phyloP scores from a whole-genome alignment of 1,140 invertebrate species.

The Drosophila rhopaloa region DNA sequence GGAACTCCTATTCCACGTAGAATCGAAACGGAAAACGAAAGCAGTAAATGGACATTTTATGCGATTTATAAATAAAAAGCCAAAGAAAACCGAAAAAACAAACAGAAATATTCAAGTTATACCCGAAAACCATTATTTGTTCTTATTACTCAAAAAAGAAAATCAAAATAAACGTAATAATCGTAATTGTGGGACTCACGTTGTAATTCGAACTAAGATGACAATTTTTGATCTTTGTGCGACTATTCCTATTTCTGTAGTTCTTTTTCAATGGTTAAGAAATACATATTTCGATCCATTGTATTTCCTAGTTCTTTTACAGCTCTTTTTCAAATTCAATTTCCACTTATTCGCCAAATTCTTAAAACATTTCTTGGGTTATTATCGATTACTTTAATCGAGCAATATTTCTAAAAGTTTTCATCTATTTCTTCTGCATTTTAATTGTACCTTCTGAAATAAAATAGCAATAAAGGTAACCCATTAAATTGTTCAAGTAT shows the following conservation, averaged over 20 bases:
- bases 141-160: constrained; percentile 12
- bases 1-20: constrained; percentile 45
- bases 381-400: too few relatives aligned
- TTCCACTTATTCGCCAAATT: too few relatives aligned
- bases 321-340: not conserved
- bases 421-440: not conserved
- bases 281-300: not conserved
- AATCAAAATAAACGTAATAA: constrained; percentile 40
- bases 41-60: constrained; percentile 8
- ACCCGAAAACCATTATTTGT: constrained; percentile 23
- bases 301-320: not conserved
- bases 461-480: too few relatives aligned
- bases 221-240: not conserved
- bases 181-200: constrained; percentile 33
- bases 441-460: too few relatives aligned
- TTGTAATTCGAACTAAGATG: not conserved
- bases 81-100: not conserved
- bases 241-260: not conserved
- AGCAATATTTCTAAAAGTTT: not conserved
- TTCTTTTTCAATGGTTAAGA: not conserved
- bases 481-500: constrained; percentile 2
- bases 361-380: too few relatives aligned
- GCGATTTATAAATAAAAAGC: constrained; percentile 8
- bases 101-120: constrained; percentile 28
- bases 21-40: constrained; percentile 15